Base-by-base conservation (phyloP, 2,113 vertebrate genomes). In the Pyxicephalus adspersus region DNA sequence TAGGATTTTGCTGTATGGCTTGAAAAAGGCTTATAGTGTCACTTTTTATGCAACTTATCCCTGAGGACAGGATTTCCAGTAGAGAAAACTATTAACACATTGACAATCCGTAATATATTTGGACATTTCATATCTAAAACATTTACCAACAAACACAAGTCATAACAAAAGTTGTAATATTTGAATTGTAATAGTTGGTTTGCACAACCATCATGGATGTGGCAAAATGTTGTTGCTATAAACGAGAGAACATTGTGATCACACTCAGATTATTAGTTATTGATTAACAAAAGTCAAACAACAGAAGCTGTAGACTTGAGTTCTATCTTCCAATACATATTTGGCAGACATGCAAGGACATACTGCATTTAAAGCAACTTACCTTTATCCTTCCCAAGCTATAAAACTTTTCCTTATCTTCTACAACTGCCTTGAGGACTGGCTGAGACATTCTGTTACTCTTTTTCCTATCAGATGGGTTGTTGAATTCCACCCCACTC, bases 401-500 rank as follows among this genome's bases (percentile, higher is more conserved):
- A 0, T 86, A 89, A 17, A 88, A 89, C 19, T 87, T 91, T 83
- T 95, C 94, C 25, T 85, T 92, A 72, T 93, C 92, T 45, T 95
- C 94, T 19, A 88, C 64, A 0, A 93, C 89, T 0, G 85, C 92
- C 86, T 87, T 94, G 31, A 95, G 86, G 2, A 86, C 3, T 2
- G 94, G 92, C 83, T 95, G 94, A 6, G 93, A 94, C 89, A 95
- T 90, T 26, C 87, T 87, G 84, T 90, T 92, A 34, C 90, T 91
- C 65, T 91, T 95, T 76, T 89, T 91, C 11, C 90, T 89, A 18
- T 85, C 63, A 0, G 74, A 28, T 0, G 88, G 58, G 4, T 86
- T 84, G 54, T 96, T 95, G 3, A 90, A 74, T 13, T 97, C 96
- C 20, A 95, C 86, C 3, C 94, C 96, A 20, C 95, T 98, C 26